These are phyloP conservation scores for Lacerta viridis DNA, from an alignment of 2,797 vertebrate genomes.

Conservation along the genomic window DNA sequence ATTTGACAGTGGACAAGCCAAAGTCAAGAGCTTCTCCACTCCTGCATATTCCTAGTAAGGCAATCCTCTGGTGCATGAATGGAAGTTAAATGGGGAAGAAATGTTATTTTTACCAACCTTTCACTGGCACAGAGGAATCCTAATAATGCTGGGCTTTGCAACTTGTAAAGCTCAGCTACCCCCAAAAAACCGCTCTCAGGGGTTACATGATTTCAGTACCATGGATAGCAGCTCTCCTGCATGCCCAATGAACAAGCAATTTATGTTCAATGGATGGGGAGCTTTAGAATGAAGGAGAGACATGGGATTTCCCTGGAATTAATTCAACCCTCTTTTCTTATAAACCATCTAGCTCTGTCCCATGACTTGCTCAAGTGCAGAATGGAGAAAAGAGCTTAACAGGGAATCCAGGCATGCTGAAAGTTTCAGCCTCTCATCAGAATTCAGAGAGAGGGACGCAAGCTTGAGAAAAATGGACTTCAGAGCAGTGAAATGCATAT, in stretches of 20 bases:
- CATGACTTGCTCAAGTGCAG: background rate
- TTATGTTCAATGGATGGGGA: background rate
- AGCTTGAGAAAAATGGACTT: background rate
- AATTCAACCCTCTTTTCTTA: background rate
- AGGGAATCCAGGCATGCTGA: background rate
- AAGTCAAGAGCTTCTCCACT: slow-evolving; percentile 39
- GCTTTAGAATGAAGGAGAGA: slow-evolving; percentile 11
- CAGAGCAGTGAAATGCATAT: background rate
- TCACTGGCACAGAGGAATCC: slow-evolving; percentile 44
- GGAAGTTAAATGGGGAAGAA: slow-evolving; percentile 47
- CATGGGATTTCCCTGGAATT: slow-evolving; percentile 12
- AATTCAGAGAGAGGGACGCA: slow-evolving; percentile 3
- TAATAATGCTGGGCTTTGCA: slow-evolving; percentile 46
- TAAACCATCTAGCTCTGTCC: slow-evolving; percentile 8
- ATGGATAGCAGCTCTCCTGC: background rate
- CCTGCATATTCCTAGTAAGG: slow-evolving; percentile 31
- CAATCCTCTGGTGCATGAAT: slow-evolving; percentile 36
- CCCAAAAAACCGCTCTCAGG: slow-evolving; percentile 37
- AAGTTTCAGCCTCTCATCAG: slow-evolving; percentile 30
- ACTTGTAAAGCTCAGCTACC: slow-evolving; percentile 44
- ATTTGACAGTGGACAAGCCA: slow-evolving; percentile 28
- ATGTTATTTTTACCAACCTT: slow-evolving; percentile 41
- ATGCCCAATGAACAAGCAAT: background rate
- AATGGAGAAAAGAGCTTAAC: background rate
- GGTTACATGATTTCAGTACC: slow-evolving; percentile 24